Evolutionary conservation across 2,113 vertebrate species (phyloP), one percentile per base, ranked within the genome.

Genomic region (Chloebia gouldiae): DNA sequence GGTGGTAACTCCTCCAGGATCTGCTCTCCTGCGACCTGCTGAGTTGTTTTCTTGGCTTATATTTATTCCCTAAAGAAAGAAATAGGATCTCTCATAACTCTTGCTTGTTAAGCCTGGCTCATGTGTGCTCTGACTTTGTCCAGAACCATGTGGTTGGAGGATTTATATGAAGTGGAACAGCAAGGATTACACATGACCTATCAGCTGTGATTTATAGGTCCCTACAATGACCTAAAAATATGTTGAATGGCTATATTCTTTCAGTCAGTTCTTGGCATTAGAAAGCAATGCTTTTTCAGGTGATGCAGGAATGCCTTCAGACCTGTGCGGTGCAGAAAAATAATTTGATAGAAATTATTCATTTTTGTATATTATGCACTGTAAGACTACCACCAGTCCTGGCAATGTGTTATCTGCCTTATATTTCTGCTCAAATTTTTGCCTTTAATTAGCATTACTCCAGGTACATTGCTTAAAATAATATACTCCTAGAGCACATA

Each of bases 41-140:
- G 71, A 90, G 50, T 90, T 90, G 60, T 94, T 85, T 94, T 93
- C 91, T 93, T 91, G 79, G 71, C 59, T 88, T 87, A 81, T 72
- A 81, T 86, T 65, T 91, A 73, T 73, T 79, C 70, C 53, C 78
- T 54, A 42, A 79, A 92, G 80, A 81, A 92, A 91, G 79, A 92
- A 96, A 87, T 10, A 50, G 13, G 63, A 87, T 78, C 53, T 20
- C 82, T 89, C 70, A 37, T 65, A 95, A 91, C 42, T 76, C 66
- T 35, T 72, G 6, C 73, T 81, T 64, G 14, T 81, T 90, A 88
- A 94, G 51, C 27, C 60, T 85, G 61, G 65, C 50, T 90, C 15
- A 40, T 50, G 17, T 16, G 25, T 22, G 70, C 31, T 70, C 57
- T 73, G 51, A 70, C 27, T 96, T 66, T 81, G 79, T 81, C 89